Base-by-base conservation (phyloP, 1,140 invertebrate species). In the Trichoplusia ni region DNA sequence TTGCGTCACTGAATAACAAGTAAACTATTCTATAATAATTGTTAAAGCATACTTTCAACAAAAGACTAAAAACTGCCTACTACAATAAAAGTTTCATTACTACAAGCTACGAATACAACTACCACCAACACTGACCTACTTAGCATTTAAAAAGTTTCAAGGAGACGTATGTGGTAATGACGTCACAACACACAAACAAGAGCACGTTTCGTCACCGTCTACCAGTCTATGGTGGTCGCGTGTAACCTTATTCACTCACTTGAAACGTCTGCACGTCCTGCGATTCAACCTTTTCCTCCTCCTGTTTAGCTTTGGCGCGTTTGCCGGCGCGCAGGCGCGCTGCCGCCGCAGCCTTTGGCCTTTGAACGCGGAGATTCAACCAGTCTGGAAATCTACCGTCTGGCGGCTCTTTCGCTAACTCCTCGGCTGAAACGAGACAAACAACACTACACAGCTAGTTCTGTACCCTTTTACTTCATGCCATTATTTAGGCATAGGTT, bases 371-470 rank as follows among this genome's bases (percentile, higher is more conserved):
- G 38, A 81, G 81, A 65, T 88, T 79, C 56, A 90, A 44, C 89
- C 90, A 91, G 74, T 90, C 87, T 44, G 84, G 67, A 61, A 89
- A 91, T 44, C 90, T 82, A 44, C 83, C 82, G 16, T 75, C 71
- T 0, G 89, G 87, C 2, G 89, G 89, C 58, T 90, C 89, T 35
- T 84, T 86, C 8, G 83, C 79, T 49, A 91, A 72, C 35, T 91
- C 81, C 40, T 80, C 80, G 49, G 87, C 90, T 91, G 70, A 14
- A 77, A 67, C 19, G 69, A 66, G 13, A 81, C 53, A 47, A 53
- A 27, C n/a, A n/a, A n/a, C n/a, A n/a, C n/a, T n/a, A n/a, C n/a
- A n/a, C n/a, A n/a, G n/a, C n/a, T n/a, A n/a, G n/a, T n/a, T n/a
- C n/a, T n/a, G n/a, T n/a, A n/a, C n/a, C n/a, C n/a, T n/a, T n/a